A percentile compares a stretch with the other conserved stretches of the same genome.
Evolutionary conservation across 2,113 vertebrate genomes (phyloP).

Genomic region (Podarcis cretensis): DNA sequence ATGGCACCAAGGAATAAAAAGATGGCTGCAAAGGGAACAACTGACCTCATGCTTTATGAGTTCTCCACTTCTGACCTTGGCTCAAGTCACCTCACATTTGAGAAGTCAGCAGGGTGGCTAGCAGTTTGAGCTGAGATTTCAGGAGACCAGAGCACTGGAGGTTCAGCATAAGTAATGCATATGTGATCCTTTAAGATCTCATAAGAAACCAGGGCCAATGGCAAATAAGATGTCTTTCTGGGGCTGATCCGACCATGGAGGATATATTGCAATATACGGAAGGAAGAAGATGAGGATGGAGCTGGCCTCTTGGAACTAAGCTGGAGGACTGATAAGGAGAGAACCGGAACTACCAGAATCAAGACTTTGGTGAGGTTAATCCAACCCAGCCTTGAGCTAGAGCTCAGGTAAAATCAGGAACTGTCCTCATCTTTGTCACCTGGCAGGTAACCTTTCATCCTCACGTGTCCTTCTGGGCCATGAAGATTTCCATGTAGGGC

Average conservation of each 20-base stretch:
- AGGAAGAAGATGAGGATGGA: neutral
- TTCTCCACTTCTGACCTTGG: neutral
- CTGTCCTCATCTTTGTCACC: neutral
- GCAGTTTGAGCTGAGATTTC: neutral
- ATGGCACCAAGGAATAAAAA: neutral
- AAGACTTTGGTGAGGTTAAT: neutral
- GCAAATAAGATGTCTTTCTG: neutral
- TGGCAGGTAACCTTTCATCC: neutral
- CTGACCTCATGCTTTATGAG: neutral
- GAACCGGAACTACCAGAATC: neutral
- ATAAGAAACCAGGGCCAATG: neutral
- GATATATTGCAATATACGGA: neutral
- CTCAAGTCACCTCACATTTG: neutral
- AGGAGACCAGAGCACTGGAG: neutral
- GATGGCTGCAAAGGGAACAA: neutral
- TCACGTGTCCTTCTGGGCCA: neutral
- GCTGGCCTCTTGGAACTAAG: neutral
- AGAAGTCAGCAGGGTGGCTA: neutral
- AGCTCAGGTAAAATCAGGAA: neutral
- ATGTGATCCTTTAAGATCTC: neutral
- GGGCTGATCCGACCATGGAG: neutral
- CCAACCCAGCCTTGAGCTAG: neutral
- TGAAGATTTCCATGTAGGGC: accelerated
- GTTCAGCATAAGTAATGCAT: neutral
- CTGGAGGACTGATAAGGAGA: neutral